phyloP scores from a whole-genome alignment of 2,797 vertebrate genomes.

The Trematomus bernacchii region DNA sequence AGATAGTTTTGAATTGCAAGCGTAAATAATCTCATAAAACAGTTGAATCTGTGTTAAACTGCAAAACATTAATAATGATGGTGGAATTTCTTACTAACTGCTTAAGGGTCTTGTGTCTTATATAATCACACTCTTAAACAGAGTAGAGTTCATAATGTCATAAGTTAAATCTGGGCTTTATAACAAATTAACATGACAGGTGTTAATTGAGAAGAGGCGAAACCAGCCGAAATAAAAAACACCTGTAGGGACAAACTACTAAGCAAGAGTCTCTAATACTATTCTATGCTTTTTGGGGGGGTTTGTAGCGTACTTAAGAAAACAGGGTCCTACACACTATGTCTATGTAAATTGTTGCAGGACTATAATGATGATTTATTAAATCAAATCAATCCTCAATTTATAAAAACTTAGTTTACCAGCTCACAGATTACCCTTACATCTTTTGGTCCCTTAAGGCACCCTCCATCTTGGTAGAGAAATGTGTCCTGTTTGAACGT shows the following conservation, averaged over 20 bases:
- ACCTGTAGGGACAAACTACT: neutral
- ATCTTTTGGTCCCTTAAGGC: conserved; percentile 1
- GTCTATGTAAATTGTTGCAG: no score
- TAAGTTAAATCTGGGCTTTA: neutral
- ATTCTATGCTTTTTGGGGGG: neutral
- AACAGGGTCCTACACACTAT: neutral
- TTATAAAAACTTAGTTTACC: no score
- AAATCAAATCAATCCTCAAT: no score
- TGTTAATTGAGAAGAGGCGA: neutral
- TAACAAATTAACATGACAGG: neutral
- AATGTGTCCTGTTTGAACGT: neutral
- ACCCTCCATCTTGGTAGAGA: neutral
- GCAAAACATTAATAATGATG: neutral
- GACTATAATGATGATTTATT: no score
- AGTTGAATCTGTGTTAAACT: neutral
- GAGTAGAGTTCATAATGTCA: neutral
- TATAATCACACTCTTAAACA: neutral
- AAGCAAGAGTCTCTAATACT: neutral
- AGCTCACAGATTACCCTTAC: neutral
- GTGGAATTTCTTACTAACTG: neutral
- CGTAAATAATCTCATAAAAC: neutral
- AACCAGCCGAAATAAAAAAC: conserved; percentile 4
- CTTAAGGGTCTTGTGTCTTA: neutral
- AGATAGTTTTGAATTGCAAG: neutral
- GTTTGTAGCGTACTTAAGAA: neutral